These are phyloP conservation scores for Clitarchus hookeri DNA, from an alignment of 2,888 invertebrate species.

Conservation along the genomic window DNA sequence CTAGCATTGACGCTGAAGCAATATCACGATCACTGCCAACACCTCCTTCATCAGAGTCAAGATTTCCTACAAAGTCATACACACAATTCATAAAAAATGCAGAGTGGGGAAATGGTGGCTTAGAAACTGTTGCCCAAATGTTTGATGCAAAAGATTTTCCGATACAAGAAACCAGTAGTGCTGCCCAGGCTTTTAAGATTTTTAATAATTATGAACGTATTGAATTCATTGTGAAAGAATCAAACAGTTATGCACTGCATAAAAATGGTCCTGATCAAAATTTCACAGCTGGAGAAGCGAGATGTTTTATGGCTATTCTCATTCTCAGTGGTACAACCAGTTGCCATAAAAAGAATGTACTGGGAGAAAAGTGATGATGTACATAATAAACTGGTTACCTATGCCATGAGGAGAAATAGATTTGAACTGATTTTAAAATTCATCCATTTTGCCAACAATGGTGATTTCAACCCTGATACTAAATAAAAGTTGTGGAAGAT, in stretches of 20 bases:
- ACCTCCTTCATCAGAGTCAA: conserved; percentile 18
- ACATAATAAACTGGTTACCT: not conserved
- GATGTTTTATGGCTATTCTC: conserved; percentile 14
- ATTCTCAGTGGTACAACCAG: not conserved
- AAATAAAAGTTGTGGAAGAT: not conserved
- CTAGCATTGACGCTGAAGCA: not conserved
- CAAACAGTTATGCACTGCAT: not conserved
- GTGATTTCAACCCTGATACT: not conserved
- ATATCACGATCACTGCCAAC: not conserved
- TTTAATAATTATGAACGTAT: not conserved
- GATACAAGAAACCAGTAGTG: not conserved
- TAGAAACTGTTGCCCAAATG: not conserved
- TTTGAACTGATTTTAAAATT: not conserved
- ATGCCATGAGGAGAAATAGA: not conserved
- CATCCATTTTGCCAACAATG: not conserved
- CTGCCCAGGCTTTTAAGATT: not conserved
- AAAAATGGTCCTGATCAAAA: not conserved
- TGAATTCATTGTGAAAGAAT: not conserved
- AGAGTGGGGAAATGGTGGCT: conserved; percentile 3
- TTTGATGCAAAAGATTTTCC: not conserved
- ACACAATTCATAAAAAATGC: not conserved
- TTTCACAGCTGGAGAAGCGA: not conserved
- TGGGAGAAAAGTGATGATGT: not conserved
- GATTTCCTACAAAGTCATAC: conserved; percentile 5
- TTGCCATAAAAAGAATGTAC: not conserved